phyloP scores from a whole-genome alignment of 30 jellyfish, hydroid and myxozoan genomes.

The Catostylus mosaicus region DNA sequence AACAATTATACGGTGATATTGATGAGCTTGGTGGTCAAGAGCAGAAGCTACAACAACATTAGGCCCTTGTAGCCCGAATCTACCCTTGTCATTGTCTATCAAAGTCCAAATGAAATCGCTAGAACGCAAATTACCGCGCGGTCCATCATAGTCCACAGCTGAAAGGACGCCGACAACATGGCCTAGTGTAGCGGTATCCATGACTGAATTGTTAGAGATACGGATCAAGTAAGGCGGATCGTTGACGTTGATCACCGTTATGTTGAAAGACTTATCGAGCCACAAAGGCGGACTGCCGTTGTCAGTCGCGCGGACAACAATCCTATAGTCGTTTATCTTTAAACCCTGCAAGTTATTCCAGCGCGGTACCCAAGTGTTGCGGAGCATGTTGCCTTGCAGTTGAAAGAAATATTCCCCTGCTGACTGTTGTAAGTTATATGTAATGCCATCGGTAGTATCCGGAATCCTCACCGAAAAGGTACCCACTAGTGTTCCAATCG shows the following conservation, averaged over 20 bases:
- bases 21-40: constrained; percentile 39
- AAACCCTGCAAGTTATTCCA: constrained; percentile 56
- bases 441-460: constrained; percentile 13
- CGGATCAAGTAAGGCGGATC: constrained; percentile 85
- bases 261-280: constrained; percentile 54
- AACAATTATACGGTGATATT: constrained; percentile 55
- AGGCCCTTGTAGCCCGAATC: constrained; percentile 59
- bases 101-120: constrained; percentile 74
- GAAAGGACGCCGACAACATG: constrained; percentile 79
- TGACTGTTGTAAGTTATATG: constrained; percentile 53
- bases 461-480: constrained; percentile 50
- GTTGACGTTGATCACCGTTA: constrained; percentile 67
- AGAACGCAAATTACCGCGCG: constrained; percentile 64
- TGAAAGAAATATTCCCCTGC: constrained; percentile 57
- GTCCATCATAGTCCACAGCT: constrained; percentile 86
- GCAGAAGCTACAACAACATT: constrained; percentile 61
- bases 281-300: constrained; percentile 79
- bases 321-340: constrained; percentile 20
- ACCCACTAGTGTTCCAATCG: constrained; percentile 75
- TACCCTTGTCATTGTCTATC: constrained; percentile 59
- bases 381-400: constrained; percentile 45
- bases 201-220: constrained; percentile 61
- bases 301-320: constrained; percentile 80
- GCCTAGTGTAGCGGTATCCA: constrained; percentile 59
- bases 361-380: constrained; percentile 68